Evolutionary conservation across 2,113 vertebrate genomes (phyloP).

Genomic region (Cebus imitator): DNA sequence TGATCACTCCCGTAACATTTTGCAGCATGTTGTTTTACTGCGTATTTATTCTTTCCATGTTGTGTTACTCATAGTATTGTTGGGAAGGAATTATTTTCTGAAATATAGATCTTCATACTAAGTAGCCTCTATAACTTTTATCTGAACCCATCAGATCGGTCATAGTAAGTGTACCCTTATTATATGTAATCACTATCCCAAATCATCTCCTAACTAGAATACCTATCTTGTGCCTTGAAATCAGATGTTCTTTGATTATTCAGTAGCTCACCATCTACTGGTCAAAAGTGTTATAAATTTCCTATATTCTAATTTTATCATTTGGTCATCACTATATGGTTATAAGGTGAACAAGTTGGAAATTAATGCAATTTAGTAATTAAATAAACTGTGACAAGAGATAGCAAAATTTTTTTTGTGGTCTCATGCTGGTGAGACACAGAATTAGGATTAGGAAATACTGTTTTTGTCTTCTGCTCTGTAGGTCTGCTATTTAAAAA

Average conservation of each 20-base stretch:
- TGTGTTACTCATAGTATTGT: neutral
- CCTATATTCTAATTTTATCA: neutral
- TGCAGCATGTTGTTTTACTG: neutral
- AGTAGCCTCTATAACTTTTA: neutral
- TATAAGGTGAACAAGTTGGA: neutral
- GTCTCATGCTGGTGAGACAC: neutral
- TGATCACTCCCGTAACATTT: neutral
- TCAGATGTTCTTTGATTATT: neutral
- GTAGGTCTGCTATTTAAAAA: neutral
- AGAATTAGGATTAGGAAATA: neutral
- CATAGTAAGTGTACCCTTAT: neutral
- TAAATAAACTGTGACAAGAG: neutral
- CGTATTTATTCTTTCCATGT: neutral
- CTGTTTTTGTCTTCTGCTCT: neutral
- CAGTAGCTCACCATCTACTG: neutral
- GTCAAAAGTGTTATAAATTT: neutral
- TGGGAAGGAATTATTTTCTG: neutral
- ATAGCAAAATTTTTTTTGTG: neutral
- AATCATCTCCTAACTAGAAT: neutral
- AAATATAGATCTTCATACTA: neutral
- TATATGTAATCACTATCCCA: neutral
- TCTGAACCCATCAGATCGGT: neutral
- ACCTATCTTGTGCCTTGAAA: neutral
- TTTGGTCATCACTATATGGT: neutral
- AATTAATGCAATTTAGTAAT: neutral